Evolutionary conservation across 2,113 vertebrate genomes (phyloP).

Genomic region (Pituophis catenifer): DNA sequence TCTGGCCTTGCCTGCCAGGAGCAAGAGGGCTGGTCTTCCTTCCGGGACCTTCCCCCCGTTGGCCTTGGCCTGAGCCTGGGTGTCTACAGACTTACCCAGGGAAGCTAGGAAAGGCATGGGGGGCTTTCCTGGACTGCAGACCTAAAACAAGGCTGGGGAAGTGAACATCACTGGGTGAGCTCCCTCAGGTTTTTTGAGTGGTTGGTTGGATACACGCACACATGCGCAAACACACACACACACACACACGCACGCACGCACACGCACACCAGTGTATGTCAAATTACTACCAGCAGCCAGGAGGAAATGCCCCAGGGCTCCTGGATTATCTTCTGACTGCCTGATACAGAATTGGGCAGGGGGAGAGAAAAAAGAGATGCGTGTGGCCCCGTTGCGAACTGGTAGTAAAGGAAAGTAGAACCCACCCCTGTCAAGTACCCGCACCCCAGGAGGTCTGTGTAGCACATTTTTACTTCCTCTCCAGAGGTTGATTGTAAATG

Average conservation of each 20-base stretch:
- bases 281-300: neutral
- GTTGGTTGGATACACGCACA: neutral
- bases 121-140: neutral
- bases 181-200: neutral
- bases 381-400: no score
- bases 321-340: neutral
- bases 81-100: neutral
- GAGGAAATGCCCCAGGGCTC: neutral
- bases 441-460: no score
- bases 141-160: neutral
- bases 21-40: neutral
- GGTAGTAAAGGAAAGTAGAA: no score
- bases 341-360: neutral
- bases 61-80: neutral
- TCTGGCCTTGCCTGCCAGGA: neutral
- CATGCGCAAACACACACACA: no score
- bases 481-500: neutral
- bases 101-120: neutral
- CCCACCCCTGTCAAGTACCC: no score
- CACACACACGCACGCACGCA: no score
- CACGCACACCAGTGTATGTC: neutral
- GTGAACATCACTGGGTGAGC: neutral
- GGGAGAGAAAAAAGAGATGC: neutral
- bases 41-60: neutral
- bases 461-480: neutral